Evolutionary conservation across 2,888 invertebrate species (phyloP).

Genomic region (Eumacrocentrus americanus): DNA sequence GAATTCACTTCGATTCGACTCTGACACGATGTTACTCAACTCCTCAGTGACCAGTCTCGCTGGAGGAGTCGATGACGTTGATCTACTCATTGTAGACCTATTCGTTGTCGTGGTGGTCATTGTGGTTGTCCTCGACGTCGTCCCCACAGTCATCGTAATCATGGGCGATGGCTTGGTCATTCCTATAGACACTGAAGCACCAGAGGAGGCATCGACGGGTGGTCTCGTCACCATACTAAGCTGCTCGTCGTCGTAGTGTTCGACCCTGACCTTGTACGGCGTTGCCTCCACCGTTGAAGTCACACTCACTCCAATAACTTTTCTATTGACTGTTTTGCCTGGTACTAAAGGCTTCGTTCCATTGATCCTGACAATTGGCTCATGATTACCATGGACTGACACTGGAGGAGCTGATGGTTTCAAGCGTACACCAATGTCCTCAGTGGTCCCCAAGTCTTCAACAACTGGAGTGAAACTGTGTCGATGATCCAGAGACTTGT

Average conservation of each 20-base stretch:
- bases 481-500: constrained; percentile 47
- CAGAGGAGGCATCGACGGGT: constrained; percentile 31
- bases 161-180: constrained; percentile 32
- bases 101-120: constrained; percentile 44
- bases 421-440: constrained; percentile 23
- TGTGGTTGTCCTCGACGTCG: constrained; percentile 58
- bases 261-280: constrained; percentile 61
- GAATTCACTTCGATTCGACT: constrained; percentile 67
- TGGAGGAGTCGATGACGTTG: constrained; percentile 39
- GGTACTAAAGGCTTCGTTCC: constrained; percentile 26
- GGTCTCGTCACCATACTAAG: constrained; percentile 42
- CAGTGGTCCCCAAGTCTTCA: constrained; percentile 47
- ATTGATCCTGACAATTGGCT: constrained; percentile 32
- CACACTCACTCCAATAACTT: constrained; percentile 65
- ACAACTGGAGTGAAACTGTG: constrained; percentile 48
- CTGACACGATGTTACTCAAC: constrained; percentile 63
- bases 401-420: constrained; percentile 12
- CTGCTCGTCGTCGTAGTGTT: constrained; percentile 49
- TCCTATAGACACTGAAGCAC: constrained; percentile 20
- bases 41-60: constrained; percentile 58
- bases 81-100: constrained; percentile 2
- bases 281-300: constrained; percentile 69
- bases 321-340: constrained; percentile 38
- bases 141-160: constrained; percentile 31
- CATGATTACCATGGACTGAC: constrained; percentile 21